Evolutionary conservation across 2,888 invertebrate species (phyloP).

Genomic region (Perizoma affinitatum): DNA sequence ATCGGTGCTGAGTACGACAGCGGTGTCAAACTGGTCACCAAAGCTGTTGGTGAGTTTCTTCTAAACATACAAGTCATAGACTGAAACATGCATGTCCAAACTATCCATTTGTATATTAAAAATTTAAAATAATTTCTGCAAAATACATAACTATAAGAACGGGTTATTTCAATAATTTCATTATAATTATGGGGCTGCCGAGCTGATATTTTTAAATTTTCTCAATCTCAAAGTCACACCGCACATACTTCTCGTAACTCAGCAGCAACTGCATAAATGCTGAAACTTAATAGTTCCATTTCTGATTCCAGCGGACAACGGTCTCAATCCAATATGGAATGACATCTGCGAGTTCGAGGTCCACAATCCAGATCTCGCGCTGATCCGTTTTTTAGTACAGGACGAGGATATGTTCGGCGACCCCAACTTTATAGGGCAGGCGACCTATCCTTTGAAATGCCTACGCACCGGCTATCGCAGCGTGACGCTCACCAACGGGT

Average conservation of each 20-base stretch:
- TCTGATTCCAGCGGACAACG: constrained; percentile 90
- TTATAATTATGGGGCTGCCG: too few species aligned
- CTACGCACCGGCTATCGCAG: constrained; percentile 95
- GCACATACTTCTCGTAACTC: too few species aligned
- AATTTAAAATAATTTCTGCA: too few species aligned
- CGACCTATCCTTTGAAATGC: constrained; percentile 94
- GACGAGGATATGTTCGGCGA: constrained; percentile 99
- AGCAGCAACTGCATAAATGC: too few species aligned
- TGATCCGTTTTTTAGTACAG: constrained; percentile 94
- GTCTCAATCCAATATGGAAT: constrained; percentile 97
- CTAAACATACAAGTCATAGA: not conserved
- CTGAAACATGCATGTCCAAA: too few species aligned
- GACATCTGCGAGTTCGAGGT: constrained; percentile 93
- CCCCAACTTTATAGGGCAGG: constrained; percentile 97
- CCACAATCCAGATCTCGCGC: constrained; percentile 91
- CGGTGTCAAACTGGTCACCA: constrained; percentile 93
- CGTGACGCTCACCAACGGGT: constrained; percentile 94
- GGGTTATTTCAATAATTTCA: too few species aligned
- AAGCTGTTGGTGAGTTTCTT: constrained; percentile 88
- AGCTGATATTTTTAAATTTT: too few species aligned
- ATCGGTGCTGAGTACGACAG: constrained; percentile 94
- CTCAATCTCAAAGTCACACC: too few species aligned
- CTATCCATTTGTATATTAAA: too few species aligned
- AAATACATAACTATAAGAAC: too few species aligned
- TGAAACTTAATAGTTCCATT: too few species aligned